phyloP scores from a whole-genome alignment of 2,797 vertebrate species.

The Siniperca scherzeri region DNA sequence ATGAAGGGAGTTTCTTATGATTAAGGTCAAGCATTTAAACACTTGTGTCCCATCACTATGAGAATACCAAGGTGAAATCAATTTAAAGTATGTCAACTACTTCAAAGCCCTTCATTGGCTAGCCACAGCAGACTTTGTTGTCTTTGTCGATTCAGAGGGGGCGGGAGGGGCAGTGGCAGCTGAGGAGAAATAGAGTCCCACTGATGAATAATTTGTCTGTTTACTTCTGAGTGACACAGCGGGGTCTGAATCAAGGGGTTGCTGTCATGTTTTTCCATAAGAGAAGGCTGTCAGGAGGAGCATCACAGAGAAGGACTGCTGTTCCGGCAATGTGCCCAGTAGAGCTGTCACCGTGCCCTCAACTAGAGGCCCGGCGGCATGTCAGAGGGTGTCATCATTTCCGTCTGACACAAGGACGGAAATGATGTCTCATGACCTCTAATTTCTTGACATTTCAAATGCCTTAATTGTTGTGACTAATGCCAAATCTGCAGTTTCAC shows the following conservation, averaged over 20 bases:
- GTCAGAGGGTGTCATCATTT: conserved; percentile 91
- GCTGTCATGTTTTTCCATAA: conserved; percentile 94
- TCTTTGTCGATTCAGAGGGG: conserved; percentile 59
- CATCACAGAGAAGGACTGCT: conserved; percentile 90
- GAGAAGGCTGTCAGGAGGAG: conserved; percentile 91
- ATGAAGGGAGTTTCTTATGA: conserved; percentile 33
- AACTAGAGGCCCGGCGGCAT: conserved; percentile 85
- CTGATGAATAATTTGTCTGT: conserved; percentile 92
- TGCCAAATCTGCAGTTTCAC: conserved; percentile 89
- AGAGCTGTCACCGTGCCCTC: conserved; percentile 92
- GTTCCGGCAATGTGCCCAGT: conserved; percentile 91
- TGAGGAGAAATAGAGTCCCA: conserved; percentile 84
- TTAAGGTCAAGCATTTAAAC: conserved; percentile 61
- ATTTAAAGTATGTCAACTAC: conserved; percentile 49
- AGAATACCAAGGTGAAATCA: conserved; percentile 62
- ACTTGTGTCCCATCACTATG: conserved; percentile 19
- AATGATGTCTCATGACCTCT: conserved; percentile 93
- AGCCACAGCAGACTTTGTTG: conserved; percentile 54
- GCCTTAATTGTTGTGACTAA: conserved; percentile 93
- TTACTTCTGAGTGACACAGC: conserved; percentile 90
- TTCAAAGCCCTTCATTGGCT: conserved; percentile 55
- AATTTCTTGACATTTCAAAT: conserved; percentile 96
- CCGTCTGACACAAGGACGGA: conserved; percentile 88
- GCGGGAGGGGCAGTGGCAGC: conserved; percentile 69
- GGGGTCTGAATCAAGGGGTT: conserved; percentile 88